A percentile compares a stretch with the other conserved stretches of the same genome.
Evolutionary conservation across 2,113 vertebrate genomes (phyloP).

Genomic region (Zosterops hypoxanthus): DNA sequence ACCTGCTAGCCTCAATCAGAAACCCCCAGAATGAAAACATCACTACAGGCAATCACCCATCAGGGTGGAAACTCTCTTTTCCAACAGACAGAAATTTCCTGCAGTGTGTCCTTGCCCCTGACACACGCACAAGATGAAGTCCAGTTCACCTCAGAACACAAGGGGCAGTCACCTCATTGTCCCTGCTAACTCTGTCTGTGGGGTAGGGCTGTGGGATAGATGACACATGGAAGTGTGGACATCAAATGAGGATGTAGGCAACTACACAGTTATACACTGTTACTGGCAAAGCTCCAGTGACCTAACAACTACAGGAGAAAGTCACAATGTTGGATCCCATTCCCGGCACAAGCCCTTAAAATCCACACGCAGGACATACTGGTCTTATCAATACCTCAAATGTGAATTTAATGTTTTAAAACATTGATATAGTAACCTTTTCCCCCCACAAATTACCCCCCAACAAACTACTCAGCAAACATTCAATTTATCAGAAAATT

Average conservation of each 20-base stretch:
- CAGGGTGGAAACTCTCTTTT: neutral
- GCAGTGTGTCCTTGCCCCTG: neutral
- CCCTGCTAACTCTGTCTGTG: neutral
- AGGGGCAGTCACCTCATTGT: neutral
- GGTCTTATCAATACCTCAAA: neutral
- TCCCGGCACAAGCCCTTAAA: neutral
- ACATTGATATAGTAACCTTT: neutral
- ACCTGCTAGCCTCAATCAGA: neutral
- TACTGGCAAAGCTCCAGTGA: neutral
- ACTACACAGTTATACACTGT: neutral
- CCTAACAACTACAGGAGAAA: neutral
- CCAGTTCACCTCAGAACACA: neutral
- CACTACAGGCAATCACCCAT: neutral
- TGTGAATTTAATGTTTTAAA: neutral
- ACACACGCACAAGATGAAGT: fast-evolving
- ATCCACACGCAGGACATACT: neutral
- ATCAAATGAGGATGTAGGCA: neutral
- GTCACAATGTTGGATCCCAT: neutral
- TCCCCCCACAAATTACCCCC: fast-evolving
- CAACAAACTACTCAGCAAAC: neutral
- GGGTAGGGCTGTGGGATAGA: neutral
- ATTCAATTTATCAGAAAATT: neutral
- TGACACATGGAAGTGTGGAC: neutral
- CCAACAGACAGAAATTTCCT: neutral
- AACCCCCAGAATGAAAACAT: neutral